phyloP scores from a whole-genome alignment of 2,113 vertebrate genomes.

The Crotalus helleri region DNA sequence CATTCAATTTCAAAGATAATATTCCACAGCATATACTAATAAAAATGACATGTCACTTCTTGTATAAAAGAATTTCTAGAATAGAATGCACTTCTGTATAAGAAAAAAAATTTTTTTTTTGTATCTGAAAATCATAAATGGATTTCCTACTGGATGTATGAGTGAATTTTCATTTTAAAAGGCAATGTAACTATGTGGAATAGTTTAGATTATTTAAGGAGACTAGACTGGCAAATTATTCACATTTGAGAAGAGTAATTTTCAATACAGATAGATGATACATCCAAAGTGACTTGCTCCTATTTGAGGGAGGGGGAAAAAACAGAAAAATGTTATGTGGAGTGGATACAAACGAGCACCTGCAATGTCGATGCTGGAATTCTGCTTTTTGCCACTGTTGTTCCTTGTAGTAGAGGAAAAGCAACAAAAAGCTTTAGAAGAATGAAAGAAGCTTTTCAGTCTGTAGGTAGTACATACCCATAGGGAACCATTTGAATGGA shows the following conservation, averaged over 20 bases:
- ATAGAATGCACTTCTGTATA: neutral
- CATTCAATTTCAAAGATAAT: neutral
- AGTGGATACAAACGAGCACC: neutral
- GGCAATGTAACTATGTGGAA: neutral
- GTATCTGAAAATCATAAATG: neutral
- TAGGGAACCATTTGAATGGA: neutral
- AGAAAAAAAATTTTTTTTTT: neutral
- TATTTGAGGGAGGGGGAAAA: neutral
- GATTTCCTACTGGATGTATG: neutral
- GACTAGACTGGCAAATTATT: neutral
- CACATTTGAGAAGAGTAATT: neutral
- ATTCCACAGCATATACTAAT: neutral
- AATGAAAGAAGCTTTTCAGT: neutral
- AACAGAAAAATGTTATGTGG: neutral
- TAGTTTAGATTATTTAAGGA: neutral
- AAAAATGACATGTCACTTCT: neutral
- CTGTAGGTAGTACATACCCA: neutral
- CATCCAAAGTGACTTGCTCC: neutral
- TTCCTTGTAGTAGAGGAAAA: neutral
- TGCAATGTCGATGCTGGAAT: neutral
- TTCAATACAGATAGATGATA: neutral
- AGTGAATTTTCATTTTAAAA: neutral
- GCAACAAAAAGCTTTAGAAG: neutral
- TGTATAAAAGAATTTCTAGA: neutral
- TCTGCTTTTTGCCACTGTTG: neutral